Evolutionary conservation across 30 jellyfish, hydroid and myxozoan genomes (phyloP), one percentile per base, ranked within the genome.

Genomic region (Phacellophora camtschatica): DNA sequence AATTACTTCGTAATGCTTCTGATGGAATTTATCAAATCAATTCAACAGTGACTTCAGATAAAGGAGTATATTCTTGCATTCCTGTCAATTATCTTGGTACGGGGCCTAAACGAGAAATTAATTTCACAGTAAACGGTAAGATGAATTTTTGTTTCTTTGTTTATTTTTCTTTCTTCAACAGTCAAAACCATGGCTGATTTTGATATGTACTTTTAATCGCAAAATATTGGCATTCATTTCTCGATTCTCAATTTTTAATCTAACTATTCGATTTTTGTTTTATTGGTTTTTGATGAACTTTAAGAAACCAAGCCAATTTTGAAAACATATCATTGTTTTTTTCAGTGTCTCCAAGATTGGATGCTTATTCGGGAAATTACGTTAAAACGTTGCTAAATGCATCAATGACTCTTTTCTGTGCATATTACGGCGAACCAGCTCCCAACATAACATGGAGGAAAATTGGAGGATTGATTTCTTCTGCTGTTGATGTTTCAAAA

Each of bases 61-160:
- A 43, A 19, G 96, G 89, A 13, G 23, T n/a, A 32, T 86, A 86
- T 37, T 19, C 77, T 34, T 86, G 96, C 42, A 59, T 32, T 37
- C 90, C 96, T 24, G 63, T 74, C 5, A 86, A 86, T 49, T 63
- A 46, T 65, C 87, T 74, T 66, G 96, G 96, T 8, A 80, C 20
- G 18, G 96, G 90, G 20, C 82, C 73, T 61, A 23, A 13, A 34
- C 24, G 4, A 9, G 64, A 30, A 20, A 2, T 56, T 11, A 59
- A 46, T 32, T 78, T 78, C 39, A 78, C 82, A 0, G 74, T 78
- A 12, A 27, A 78, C 20, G 90, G 90, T 78, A 56, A 3, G 88
- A 56, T 23, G 15, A 16, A 16, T 31, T 15, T 18, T 19, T 23
- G 56, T 8, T 24, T n/a, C n/a, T n/a, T n/a, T n/a, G n/a, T n/a